Evolutionary conservation across 2,113 vertebrate genomes (phyloP), one percentile per base, ranked within the genome.

Genomic region (Balaeniceps rex): DNA sequence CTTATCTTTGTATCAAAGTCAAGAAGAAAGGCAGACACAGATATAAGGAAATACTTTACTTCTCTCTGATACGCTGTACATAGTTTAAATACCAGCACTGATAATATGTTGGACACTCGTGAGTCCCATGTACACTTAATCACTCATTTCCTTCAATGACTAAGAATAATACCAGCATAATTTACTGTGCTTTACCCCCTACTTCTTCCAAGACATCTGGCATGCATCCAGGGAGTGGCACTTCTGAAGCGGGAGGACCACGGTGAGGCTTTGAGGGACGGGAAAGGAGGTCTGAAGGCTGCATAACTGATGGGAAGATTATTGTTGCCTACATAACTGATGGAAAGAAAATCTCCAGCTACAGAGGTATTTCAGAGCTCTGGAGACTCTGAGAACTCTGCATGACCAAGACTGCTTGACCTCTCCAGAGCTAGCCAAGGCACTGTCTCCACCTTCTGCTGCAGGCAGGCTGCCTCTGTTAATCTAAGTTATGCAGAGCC

Each of bases 91-190:
- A 38, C 96, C 94, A 93, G 69, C 75, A 22, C 92, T 74, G 94
- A 97, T 96, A 94, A 84, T 63, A 38, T 10, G 83, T 2, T 88
- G 88, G 80, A 70, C 95, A 72, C 94, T 97, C 15, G 5, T 42
- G 85, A 96, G 94, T 34, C 88, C 94, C 91, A 44, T 88, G 96
- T 92, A 92, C 96, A 96, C 97, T 96, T 97, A 96, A 97, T 97
- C 96, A 97, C 93, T 93, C 97, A 92, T 96, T 96, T 96, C 96
- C 96, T 93, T 46, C 81, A 61, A 31, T 24, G 74, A 22, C 91
- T 65, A 93, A 87, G 94, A 96, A 88, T 89, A 92, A 85, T 22
- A 6, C 7, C 2, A 0, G 69, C 49, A 13, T 16, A 83, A 87
- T 90, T 90, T 58, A 78, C 33, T 1, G 17, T 10, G 49, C 66